A percentile compares a stretch with the other conserved stretches of the same genome.
Evolutionary conservation across 2,888 invertebrate genomes (phyloP).

Genomic region (Neoitamus cyanurus): DNA sequence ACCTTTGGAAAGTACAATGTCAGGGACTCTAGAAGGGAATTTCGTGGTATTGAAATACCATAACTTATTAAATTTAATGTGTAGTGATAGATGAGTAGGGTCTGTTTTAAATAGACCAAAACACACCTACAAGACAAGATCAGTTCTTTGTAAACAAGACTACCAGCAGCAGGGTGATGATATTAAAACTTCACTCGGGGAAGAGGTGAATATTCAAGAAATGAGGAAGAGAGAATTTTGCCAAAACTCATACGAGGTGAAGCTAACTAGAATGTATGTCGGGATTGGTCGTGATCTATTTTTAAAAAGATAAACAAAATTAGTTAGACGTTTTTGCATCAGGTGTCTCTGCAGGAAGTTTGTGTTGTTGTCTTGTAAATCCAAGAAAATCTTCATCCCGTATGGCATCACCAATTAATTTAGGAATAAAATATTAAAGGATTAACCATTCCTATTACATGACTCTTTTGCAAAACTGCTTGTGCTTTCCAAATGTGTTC

Average conservation of each 20-base stretch:
- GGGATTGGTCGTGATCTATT: background rate
- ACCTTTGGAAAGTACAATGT: slow-evolving; percentile 27
- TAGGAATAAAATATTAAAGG: background rate
- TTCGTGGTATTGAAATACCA: background rate
- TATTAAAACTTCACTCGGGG: background rate
- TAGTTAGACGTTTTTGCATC: background rate
- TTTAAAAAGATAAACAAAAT: slow-evolving; percentile 4
- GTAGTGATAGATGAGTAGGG: background rate
- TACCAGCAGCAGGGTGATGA: background rate
- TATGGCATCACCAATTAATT: background rate
- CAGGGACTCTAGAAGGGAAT: background rate
- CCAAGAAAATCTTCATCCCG: background rate
- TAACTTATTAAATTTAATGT: background rate
- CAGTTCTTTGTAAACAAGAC: background rate
- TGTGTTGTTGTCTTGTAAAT: background rate
- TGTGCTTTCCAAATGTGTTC: too few species aligned
- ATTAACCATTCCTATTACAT: background rate
- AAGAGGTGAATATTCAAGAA: background rate
- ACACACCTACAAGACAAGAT: background rate
- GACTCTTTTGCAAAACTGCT: too few species aligned
- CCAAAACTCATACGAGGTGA: background rate
- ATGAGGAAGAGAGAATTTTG: background rate
- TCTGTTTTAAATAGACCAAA: background rate
- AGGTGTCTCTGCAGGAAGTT: background rate
- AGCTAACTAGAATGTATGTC: background rate